Evolutionary conservation across 2,888 invertebrate genomes (phyloP), one percentile per base, ranked within the genome.

Genomic region (Ypsolopha sequella): DNA sequence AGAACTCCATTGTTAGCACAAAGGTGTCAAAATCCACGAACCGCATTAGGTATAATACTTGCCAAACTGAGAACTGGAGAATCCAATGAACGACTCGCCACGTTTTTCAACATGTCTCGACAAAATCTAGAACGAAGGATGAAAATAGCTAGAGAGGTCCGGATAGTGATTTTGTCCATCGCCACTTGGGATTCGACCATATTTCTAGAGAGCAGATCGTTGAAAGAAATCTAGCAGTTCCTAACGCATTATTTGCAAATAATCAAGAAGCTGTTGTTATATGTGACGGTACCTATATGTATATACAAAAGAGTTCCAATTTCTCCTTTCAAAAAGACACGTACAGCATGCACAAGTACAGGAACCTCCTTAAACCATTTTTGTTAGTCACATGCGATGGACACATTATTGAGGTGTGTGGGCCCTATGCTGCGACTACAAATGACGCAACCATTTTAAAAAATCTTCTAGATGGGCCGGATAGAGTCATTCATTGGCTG

Each of bases 281-380:
- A 33, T 50, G 50, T 35, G 50, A 50, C 14, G 50, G 50, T 34
- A 50, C 50, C 35, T 50, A 50, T 35, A 50, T 50, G 41, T 50
- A 50, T 41, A 43, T 43, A 33, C 50, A 50, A 41, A 50, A 50
- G 43, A 50, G 50, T 50, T 41, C 41, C 43, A 49, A 52, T 38
- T 51, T 51, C 45, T 14, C 38, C 10, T 45, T 51, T 51, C 36
- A 51, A 53, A 57, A 53, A 47, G 45, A 52, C 13, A 55, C 56
- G 13, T 60, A 58, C 39, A 58, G 57, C 44, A 33, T 56, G 10
- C 60, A 59, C 41, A 61, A 61, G 53, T 59, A 53, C 46, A 54
- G 54, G 11, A 63, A 60, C 41, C 41, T 59, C 1, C 6, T 58
- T 13, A 61, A 61, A 55, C 57, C 58, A 11, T 59, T 61, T 56